Base-by-base conservation (phyloP, 2,797 vertebrate genomes). In the Zenarchopterus dispar region DNA sequence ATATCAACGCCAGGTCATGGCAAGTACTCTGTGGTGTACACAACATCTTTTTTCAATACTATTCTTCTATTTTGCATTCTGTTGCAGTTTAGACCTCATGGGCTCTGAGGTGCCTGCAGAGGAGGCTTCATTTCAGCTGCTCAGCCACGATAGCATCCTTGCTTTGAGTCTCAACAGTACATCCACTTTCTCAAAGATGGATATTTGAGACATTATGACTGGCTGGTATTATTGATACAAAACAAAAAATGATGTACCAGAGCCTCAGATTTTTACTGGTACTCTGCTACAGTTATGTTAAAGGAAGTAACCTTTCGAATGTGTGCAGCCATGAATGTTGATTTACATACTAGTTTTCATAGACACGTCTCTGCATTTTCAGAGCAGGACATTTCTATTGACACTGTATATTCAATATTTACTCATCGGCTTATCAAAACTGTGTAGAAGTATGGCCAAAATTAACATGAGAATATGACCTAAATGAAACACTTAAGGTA, bases 1-100 rank as follows among this genome's bases (percentile, higher is more conserved):
- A 74, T 68, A 82, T 88, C 72, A 87, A 74, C 64, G 62, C 82
- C 85, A 81, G 79, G 77, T 83, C 62, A 6, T 70, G 51, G 67
- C 78, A 79, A 86, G 83, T 69, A 67, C 78, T 83, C 80, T 62
- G 50, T 62, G 60, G 57, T 61, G 66, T 44, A 63, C 69, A 57
- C 54, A 46, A 71, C 61, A 42, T 47, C 65, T 54, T 67, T 57
- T 58, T 21, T 36, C 33, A 53, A 15, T 45, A 11, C 62, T 65
- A 65, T 77, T 77, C 39, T 75, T 73, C 61, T 39, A 1, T 39
- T 15, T 39, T 39, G 15, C 9, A 36, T 36, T 36, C 33, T 10
- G 33, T 13, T 33, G 31, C 8, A 33, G 31, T 33, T 36, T 36
- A 13, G 9, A 2, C 9, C 33, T 72, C 22, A 4, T 63, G 50